phyloP scores from a whole-genome alignment of 2,797 vertebrate species.

The Myotis myotis region DNA sequence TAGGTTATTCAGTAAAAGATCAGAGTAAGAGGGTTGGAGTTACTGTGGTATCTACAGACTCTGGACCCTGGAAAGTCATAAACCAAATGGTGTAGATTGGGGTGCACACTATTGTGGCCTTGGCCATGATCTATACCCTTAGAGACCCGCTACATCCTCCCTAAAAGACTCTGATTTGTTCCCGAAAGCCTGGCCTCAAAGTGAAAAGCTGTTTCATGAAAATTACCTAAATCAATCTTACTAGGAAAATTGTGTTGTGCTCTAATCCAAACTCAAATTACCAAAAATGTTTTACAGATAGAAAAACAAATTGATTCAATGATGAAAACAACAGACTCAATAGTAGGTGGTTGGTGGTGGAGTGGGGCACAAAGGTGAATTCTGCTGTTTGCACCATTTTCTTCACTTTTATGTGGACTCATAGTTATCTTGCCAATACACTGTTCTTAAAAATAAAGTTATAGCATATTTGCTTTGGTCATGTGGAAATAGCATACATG shows the following conservation, averaged over 20 bases:
- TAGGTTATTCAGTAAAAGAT: background rate
- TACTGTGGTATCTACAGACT: background rate
- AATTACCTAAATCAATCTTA: background rate
- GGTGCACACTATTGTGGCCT: background rate
- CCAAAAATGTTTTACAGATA: background rate
- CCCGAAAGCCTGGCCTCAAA: background rate
- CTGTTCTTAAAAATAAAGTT: slow-evolving; percentile 28
- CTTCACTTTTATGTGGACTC: background rate
- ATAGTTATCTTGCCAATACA: background rate
- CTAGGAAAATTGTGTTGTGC: background rate
- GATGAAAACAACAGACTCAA: slow-evolving; percentile 26
- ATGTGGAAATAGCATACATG: background rate
- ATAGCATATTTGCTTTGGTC: background rate
- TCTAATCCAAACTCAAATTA: slow-evolving; percentile 49
- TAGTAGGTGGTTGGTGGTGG: background rate
- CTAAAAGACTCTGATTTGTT: slow-evolving; percentile 5
- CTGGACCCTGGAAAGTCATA: background rate
- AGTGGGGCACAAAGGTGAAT: background rate
- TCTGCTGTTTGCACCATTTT: slow-evolving; percentile 39
- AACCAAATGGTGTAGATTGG: background rate
- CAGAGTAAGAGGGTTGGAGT: background rate
- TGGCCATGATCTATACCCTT: background rate
- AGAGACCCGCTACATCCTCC: background rate
- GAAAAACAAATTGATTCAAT: slow-evolving; percentile 22
- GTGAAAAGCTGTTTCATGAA: slow-evolving; percentile 47